phyloP scores from a whole-genome alignment of 2,888 invertebrate species.

The Sericinus montela region DNA sequence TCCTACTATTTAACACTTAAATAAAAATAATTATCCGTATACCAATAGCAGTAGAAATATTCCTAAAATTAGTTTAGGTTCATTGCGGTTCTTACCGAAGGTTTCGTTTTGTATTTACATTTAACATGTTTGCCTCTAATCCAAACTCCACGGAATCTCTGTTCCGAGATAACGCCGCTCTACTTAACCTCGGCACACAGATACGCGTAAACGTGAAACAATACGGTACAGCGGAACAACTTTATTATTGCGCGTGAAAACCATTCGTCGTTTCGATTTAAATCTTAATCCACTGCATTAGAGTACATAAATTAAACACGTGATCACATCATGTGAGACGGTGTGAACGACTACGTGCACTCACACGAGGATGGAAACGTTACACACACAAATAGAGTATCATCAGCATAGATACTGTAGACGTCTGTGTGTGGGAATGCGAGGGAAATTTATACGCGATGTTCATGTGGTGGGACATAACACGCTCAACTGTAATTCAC shows the following conservation, averaged over 20 bases:
- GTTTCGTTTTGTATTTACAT: conserved; percentile 16
- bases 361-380: conserved; percentile 38
- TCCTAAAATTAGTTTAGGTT: not conserved
- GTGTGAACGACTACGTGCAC: conserved; percentile 51
- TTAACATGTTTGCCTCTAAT: conserved; percentile 46
- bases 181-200: conserved; percentile 78
- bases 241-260: conserved; percentile 45
- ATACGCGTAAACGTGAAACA: conserved; percentile 77
- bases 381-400: conserved; percentile 27
- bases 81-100: not conserved
- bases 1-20: not conserved
- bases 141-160: conserved; percentile 69
- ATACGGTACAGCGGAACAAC: conserved; percentile 74
- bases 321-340: conserved; percentile 21
- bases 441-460: conserved; percentile 73
- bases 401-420: conserved; percentile 49
- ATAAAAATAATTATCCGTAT: too few species aligned
- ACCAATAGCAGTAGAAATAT: too few species aligned
- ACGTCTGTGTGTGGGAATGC: conserved; percentile 65
- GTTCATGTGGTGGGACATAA: conserved; percentile 54
- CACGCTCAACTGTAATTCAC: conserved; percentile 64
- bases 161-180: conserved; percentile 77
- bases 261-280: conserved; percentile 27
- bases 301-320: conserved; percentile 27
- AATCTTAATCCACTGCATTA: conserved; percentile 35